Evolutionary conservation across 2,113 vertebrate genomes (phyloP), one percentile per base, ranked within the genome.

Genomic region (Caracal caracal): DNA sequence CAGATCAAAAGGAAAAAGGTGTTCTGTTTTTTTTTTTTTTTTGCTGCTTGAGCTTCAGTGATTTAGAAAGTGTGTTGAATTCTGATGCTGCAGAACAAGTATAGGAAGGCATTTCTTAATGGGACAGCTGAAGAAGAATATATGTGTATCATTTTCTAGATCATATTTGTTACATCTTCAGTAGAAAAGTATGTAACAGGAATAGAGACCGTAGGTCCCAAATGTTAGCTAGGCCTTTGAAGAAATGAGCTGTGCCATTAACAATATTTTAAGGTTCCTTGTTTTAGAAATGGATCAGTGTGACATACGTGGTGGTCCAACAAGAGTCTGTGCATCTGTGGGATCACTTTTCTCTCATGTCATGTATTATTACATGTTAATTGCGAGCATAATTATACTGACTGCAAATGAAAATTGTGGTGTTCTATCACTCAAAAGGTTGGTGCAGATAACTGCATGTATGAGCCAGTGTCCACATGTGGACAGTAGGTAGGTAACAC

Each of bases 361-460:
- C 92, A 10, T 82, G 91, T 92, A 82, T 79, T 98, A 75, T 71
- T 94, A 93, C 30, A 63, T 82, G 92, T 96, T 98, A 95, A 97
- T 97, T 96, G 87, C 94, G 76, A 95, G 53, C 33, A 43, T 90
- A 95, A 96, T 98, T 97, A 92, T 47, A 93, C 80, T 97, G 83
- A 92, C 75, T 78, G 83, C 88, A 95, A 87, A 93, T 96, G 96
- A 82, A 95, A 97, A 96, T 92, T 81, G 95, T 75, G 61, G 73
- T 94, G 61, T 92, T 82, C 96, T 95, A 79, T 88, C 89, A 71
- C 75, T 92, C 26, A 59, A 16, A 83, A 91, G 56, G 11, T 94
- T 59, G 19, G 40, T 88, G 68, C 76, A 93, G 68, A 94, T 97
- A 95, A 93, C 97, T 86, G 53, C 65, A 10, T 90, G 35, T 88